Evolutionary conservation across 2,888 invertebrate species (phyloP), one percentile per base, ranked within the genome.

Genomic region (Hemaris fuciformis): DNA sequence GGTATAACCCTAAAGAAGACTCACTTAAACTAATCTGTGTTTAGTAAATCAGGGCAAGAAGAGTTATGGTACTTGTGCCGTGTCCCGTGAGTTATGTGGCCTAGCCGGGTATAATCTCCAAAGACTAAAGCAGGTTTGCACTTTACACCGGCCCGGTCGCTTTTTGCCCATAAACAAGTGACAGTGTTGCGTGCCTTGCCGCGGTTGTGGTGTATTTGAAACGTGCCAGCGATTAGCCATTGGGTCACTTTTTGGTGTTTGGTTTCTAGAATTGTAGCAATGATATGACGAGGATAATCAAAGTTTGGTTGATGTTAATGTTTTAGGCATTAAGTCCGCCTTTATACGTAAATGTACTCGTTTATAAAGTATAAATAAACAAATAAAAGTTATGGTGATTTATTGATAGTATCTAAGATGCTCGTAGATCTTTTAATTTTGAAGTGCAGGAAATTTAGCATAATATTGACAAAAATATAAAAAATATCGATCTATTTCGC

Each of bases 121-220:
- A 57, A 57, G 57, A 57, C 34, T 57, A n/a, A 41, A 57, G 53
- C 53, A 27, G 48, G 53, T 53, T 27, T 53, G 53, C 53, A 45
- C 41, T 41, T 42, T 41, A 57, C 42, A 45, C 27, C 45, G 60
- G 45, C 45, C 57, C 43, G 45, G 34, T 23, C 45, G 57, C 57
- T 61, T 61, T 84, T 84, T 83, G 81, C 76, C 75, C 79, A 82
- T 85, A 84, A 83, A 84, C 79, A 69, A 81, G 83, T 81, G 85
- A 84, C 85, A 81, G 80, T 76, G 76, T 85, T 83, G 85, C 84
- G 83, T 85, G 84, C 80, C 72, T 62, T 22, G 63, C 72, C 82
- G 81, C 83, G 81, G 79, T 64, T 62, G 67, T 66, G 80, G 79
- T 60, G 10, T 48, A 79, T 80, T 77, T 73, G 62, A 76, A 67